phyloP scores from a whole-genome alignment of 2,888 invertebrate species.

The Eupeodes latifasciatus region DNA sequence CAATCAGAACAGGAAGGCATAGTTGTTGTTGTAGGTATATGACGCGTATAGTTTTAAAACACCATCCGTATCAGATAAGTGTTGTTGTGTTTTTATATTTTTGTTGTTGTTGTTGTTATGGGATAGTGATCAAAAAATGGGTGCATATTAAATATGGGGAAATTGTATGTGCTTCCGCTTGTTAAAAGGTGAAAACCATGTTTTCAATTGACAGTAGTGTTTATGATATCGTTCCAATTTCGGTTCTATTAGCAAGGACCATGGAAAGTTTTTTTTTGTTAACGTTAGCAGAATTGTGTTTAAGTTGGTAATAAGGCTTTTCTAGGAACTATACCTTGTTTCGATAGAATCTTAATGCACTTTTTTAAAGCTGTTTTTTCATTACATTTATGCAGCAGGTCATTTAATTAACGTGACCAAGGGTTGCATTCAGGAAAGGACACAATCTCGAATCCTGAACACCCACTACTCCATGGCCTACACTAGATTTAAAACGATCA shows the following conservation, averaged over 20 bases:
- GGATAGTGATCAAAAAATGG: slow-evolving; percentile 27
- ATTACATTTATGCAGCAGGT: too few species aligned
- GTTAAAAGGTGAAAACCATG: slow-evolving; percentile 60
- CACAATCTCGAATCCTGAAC: too few species aligned
- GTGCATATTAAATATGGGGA: slow-evolving; percentile 46
- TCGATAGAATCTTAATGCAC: too few species aligned
- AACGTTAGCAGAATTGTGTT: too few species aligned
- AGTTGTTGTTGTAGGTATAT: background rate
- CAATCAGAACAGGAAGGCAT: slow-evolving; percentile 34
- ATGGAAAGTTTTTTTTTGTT: background rate
- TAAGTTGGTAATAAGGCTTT: too few species aligned
- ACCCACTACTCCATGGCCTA: too few species aligned
- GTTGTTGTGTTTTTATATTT: slow-evolving; percentile 1
- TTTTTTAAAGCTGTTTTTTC: too few species aligned
- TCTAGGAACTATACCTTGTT: too few species aligned
- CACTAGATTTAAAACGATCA: too few species aligned
- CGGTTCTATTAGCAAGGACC: background rate
- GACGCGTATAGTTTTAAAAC: slow-evolving; percentile 17
- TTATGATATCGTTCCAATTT: slow-evolving; percentile 18
- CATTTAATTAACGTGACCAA: too few species aligned
- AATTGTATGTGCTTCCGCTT: slow-evolving; percentile 69
- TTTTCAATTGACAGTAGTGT: slow-evolving; percentile 57
- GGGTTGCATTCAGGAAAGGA: too few species aligned
- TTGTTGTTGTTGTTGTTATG: too few species aligned
- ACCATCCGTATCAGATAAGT: slow-evolving; percentile 2